Conservation (phyloP, 2,113 vertebrate genomes). For the Ariopsis seemanni region DNA sequence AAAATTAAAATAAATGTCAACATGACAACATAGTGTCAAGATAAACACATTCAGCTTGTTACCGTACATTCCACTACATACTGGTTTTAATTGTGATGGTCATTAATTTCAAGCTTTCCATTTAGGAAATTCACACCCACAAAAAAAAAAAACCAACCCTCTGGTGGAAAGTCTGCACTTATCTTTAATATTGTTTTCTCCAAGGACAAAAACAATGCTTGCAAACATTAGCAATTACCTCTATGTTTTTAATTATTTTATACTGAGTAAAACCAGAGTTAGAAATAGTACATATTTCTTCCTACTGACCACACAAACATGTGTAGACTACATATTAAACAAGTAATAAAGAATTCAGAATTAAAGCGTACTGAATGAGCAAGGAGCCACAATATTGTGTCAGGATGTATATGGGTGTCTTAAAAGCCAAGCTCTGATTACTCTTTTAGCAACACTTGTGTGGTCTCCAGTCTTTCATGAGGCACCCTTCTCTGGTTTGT, state of each 20-base stretch:
- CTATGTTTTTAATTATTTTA: not conserved
- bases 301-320: not conserved
- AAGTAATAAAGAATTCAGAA: not conserved
- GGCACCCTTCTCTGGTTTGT: not conserved
- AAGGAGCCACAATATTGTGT: not conserved
- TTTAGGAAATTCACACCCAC: not conserved
- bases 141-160: not conserved
- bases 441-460: not conserved
- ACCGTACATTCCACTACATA: not conserved
- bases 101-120: not conserved
- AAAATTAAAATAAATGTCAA: not conserved
- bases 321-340: not conserved
- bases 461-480: not conserved
- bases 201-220: too few relatives aligned
- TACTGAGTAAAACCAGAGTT: not conserved
- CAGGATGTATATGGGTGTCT: not conserved
- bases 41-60: not conserved
- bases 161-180: not conserved
- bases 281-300: not conserved
- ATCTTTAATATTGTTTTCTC: not conserved
- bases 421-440: not conserved
- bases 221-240: not conserved
- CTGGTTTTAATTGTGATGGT: not conserved
- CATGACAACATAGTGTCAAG: constrained; percentile 1
- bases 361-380: not conserved